These are phyloP conservation scores for Drosophila mojavensis DNA, from an alignment of 1,140 invertebrate species.

Conservation along the genomic window DNA sequence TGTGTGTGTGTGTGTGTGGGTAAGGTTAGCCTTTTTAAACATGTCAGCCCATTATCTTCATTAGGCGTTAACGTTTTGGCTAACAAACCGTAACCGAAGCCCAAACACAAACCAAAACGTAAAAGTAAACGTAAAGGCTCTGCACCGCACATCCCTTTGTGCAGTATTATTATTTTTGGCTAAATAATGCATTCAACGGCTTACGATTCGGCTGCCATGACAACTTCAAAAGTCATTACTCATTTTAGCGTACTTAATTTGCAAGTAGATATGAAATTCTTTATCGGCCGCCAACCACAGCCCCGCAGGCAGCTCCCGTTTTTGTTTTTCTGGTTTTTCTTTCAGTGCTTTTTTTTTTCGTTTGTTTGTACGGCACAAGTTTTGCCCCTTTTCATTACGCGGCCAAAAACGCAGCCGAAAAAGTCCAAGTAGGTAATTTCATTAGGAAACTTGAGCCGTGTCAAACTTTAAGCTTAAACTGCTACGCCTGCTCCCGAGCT, in stretches of 20 bases:
- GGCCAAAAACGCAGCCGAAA: slow-evolving; percentile 46
- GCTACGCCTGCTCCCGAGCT: slow-evolving; percentile 6
- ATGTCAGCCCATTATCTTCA: slow-evolving; percentile 78
- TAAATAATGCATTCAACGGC: slow-evolving; percentile 40
- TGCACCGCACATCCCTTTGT: slow-evolving; percentile 18
- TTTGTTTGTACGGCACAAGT: slow-evolving; percentile 32
- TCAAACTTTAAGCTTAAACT: slow-evolving; percentile 82
- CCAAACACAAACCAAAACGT: neutral
- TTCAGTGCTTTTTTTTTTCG: neutral
- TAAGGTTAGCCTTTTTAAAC: slow-evolving; percentile 59
- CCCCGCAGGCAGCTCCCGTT: slow-evolving; percentile 1
- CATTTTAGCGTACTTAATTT: slow-evolving; percentile 83
- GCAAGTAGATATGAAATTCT: slow-evolving; percentile 69
- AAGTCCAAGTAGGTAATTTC: slow-evolving; percentile 80
- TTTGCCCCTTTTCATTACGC: slow-evolving; percentile 72
- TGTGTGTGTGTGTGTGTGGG: slow-evolving; percentile 11
- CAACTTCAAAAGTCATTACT: slow-evolving; percentile 83
- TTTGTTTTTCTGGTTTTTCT: slow-evolving; percentile 13
- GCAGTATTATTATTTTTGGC: slow-evolving; percentile 41
- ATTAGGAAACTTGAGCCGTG: slow-evolving; percentile 83
- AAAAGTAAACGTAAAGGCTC: slow-evolving; percentile 21
- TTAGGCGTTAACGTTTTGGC: slow-evolving; percentile 73
- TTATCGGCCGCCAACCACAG: slow-evolving; percentile 48
- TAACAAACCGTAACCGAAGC: neutral
- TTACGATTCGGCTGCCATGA: slow-evolving; percentile 59